Evolutionary conservation across 2,113 vertebrate genomes (phyloP).

Genomic region (Telmatochromis brichardi): DNA sequence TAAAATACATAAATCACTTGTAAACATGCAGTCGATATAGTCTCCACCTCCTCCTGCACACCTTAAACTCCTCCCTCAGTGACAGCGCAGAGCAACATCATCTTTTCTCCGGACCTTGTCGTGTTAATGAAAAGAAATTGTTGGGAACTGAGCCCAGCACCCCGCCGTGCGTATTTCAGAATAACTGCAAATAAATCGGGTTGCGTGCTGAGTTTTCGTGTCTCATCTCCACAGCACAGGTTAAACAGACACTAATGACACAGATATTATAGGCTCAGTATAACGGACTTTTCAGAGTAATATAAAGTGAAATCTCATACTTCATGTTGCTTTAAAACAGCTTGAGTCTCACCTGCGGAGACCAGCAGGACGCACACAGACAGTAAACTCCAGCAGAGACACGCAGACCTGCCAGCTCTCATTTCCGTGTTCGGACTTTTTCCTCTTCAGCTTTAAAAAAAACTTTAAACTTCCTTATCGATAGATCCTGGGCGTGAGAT

Average conservation of each 20-base stretch:
- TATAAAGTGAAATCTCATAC: neutral
- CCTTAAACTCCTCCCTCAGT: neutral
- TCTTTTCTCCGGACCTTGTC: rapidly evolving
- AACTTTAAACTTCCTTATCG: neutral
- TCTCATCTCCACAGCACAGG: neutral
- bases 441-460: neutral
- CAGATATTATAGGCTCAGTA: neutral
- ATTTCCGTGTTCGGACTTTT: neutral
- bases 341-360: neutral
- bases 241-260: neutral
- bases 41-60: neutral
- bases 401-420: neutral
- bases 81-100: neutral
- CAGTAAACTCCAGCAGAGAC: neutral
- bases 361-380: neutral
- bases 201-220: neutral
- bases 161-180: neutral
- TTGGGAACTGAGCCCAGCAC: rapidly evolving
- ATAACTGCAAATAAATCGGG: neutral
- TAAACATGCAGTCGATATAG: neutral
- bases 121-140: neutral
- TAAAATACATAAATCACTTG: rapidly evolving
- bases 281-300: neutral
- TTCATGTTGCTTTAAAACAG: neutral
- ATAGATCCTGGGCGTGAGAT: neutral